phyloP scores from a whole-genome alignment of 2,888 invertebrate species.

The Crepidodera aurea region DNA sequence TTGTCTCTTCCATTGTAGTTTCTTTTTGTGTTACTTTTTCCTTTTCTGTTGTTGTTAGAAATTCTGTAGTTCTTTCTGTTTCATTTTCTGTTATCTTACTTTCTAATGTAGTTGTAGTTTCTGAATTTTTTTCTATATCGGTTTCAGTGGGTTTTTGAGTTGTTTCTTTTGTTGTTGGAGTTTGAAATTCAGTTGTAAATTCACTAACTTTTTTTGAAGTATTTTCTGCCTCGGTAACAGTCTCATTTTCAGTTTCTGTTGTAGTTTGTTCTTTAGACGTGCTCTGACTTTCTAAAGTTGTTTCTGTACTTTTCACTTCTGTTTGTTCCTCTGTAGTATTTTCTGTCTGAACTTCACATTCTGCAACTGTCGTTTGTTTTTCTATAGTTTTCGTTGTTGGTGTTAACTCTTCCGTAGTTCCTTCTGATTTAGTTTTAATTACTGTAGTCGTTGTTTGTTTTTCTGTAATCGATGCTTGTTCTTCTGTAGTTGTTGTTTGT shows the following conservation, averaged over 20 bases:
- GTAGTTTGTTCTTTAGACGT: neutral
- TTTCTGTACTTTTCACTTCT: too few species aligned
- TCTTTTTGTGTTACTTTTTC: too few species aligned
- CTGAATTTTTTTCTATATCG: neutral
- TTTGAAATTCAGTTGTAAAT: too few species aligned
- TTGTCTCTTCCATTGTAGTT: too few species aligned
- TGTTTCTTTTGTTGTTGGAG: neutral
- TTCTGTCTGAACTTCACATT: neutral
- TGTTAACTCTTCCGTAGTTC: neutral
- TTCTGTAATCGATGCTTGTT: neutral
- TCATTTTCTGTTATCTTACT: too few species aligned
- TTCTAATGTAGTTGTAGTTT: too few species aligned
- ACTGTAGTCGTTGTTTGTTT: slow-evolving; percentile 2
- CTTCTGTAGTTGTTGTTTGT: neutral
- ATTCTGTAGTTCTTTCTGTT: neutral
- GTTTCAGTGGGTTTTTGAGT: neutral
- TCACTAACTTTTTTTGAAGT: too few species aligned
- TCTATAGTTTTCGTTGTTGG: neutral
- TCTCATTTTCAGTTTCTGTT: neutral
- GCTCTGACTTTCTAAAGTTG: too few species aligned
- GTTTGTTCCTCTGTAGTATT: neutral
- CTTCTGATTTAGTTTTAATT: neutral
- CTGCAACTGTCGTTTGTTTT: neutral
- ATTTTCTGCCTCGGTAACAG: too few species aligned
- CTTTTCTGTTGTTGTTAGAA: neutral